phyloP scores from a whole-genome alignment of 2,113 vertebrate genomes.

The Scomber japonicus region DNA sequence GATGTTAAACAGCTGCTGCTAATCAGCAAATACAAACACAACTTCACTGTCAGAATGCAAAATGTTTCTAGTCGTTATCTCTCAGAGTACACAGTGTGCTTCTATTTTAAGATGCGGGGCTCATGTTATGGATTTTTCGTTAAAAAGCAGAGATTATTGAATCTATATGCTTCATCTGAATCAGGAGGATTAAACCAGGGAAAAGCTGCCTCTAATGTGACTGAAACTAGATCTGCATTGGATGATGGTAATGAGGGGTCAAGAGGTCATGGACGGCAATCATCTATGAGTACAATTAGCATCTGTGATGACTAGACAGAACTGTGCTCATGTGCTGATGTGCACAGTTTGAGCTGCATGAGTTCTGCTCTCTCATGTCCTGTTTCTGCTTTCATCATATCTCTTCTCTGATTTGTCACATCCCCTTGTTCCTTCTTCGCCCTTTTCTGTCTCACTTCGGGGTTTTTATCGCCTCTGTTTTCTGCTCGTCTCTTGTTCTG shows the following conservation, averaged over 20 bases:
- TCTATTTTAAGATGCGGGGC: no score
- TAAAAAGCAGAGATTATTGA: neutral
- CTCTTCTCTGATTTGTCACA: neutral
- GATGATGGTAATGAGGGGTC: conserved; percentile 35
- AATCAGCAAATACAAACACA: no score
- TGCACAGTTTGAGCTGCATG: neutral
- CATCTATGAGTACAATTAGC: conserved; percentile 29
- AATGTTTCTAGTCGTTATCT: no score
- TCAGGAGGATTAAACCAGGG: conserved; percentile 20
- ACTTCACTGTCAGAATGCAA: no score
- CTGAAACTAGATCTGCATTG: conserved; percentile 11
- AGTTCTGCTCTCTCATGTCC: neutral
- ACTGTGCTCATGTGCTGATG: neutral
- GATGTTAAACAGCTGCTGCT: no score
- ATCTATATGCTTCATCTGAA: conserved; percentile 14
- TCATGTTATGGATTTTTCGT: neutral
- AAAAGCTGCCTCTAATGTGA: conserved; percentile 33
- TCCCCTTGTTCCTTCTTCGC: neutral
- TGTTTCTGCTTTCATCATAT: neutral
- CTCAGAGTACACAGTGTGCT: no score
- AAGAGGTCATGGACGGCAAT: conserved; percentile 19
- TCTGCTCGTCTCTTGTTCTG: neutral
- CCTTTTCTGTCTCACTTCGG: neutral
- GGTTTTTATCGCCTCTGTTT: neutral
- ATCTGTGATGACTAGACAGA: neutral